A percentile compares a stretch with the other conserved stretches of the same genome.
phyloP scores from a whole-genome alignment of 2,113 vertebrate genomes.

The Choloepus hoffmanni region DNA sequence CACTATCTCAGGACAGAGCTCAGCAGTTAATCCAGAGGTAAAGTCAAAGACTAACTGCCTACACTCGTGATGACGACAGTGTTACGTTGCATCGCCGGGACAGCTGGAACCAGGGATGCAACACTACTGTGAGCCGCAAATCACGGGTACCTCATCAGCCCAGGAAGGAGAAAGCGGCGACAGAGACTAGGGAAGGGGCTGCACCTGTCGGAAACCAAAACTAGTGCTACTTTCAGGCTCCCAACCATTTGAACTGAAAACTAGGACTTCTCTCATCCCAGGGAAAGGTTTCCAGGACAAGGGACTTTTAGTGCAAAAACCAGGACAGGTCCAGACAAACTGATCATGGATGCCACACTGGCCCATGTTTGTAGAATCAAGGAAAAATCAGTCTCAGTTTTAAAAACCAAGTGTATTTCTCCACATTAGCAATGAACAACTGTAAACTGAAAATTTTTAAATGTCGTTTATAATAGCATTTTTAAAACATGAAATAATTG shows the following conservation, averaged over 20 bases:
- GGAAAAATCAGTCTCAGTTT: not conserved
- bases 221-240: not conserved
- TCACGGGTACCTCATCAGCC: not conserved
- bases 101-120: not conserved
- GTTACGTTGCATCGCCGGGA: not conserved
- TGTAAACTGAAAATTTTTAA: not conserved
- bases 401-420: conserved; percentile 32
- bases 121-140: not conserved
- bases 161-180: no score
- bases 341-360: not conserved
- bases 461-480: not conserved
- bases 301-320: not conserved
- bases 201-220: not conserved
- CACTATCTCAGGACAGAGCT: not conserved
- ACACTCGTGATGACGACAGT: not conserved
- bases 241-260: conserved; percentile 12
- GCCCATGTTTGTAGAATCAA: not conserved
- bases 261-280: not conserved
- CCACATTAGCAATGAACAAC: not conserved
- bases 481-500: not conserved
- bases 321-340: not conserved
- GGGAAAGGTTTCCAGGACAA: not conserved
- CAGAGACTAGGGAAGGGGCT: not conserved
- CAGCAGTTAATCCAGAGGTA: not conserved
- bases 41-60: no score